These are phyloP conservation scores for Apocheima hispidaria DNA, from an alignment of 2,888 invertebrate genomes.

Conservation along the genomic window DNA sequence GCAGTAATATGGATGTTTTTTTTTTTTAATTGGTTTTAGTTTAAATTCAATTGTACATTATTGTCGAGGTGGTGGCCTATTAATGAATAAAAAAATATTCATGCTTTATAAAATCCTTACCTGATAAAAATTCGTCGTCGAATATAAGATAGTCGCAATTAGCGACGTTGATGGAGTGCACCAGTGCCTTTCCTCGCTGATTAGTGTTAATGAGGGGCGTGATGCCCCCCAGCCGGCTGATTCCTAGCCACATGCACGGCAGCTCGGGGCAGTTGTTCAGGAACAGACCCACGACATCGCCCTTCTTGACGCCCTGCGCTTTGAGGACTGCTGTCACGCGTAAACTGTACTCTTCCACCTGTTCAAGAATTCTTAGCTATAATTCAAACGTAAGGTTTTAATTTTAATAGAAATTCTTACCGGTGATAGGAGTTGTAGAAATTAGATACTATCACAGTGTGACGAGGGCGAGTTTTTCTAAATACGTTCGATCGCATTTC, in stretches of 20 bases:
- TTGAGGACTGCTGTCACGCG: conserved; percentile 93
- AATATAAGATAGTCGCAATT: conserved; percentile 95
- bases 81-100: too few relatives aligned
- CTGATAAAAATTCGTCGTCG: conserved; percentile 89
- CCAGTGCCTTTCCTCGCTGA: conserved; percentile 91
- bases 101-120: conserved; percentile 64
- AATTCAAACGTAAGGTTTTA: neutral
- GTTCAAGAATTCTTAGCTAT: conserved; percentile 16
- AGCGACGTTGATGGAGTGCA: conserved; percentile 95
- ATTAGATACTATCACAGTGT: too few relatives aligned
- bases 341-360: conserved; percentile 95
- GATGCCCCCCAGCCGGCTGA: conserved; percentile 94
- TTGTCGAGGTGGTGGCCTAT: too few relatives aligned
- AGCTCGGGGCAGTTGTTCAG: conserved; percentile 97
- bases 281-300: conserved; percentile 95
- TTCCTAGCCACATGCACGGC: conserved; percentile 96
- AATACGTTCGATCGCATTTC: too few relatives aligned
- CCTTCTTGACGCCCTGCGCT: conserved; percentile 92
- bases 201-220: conserved; percentile 98
- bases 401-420: too few relatives aligned
- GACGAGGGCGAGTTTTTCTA: too few relatives aligned
- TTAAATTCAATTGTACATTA: too few relatives aligned
- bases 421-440: too few relatives aligned
- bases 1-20: too few relatives aligned
- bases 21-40: too few relatives aligned